Evolutionary conservation across 2,113 vertebrate species (phyloP), one percentile per base, ranked within the genome.

Genomic region (Ammodramus savannarum): DNA sequence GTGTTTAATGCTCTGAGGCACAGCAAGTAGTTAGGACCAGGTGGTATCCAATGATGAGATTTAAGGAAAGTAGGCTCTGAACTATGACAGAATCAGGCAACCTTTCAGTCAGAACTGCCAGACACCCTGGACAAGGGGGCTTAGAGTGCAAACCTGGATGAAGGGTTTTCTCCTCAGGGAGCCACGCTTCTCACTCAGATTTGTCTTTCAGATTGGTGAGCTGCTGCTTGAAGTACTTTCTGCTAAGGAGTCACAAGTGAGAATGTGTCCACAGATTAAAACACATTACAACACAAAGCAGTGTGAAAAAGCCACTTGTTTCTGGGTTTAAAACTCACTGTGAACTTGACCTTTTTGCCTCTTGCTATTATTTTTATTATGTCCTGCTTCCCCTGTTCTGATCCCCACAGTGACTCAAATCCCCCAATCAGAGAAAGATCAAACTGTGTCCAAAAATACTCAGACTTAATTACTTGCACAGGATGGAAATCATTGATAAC

Each of bases 401-500:
- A 96, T 91, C 89, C 57, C 77, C 51, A 63, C 32, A 74, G 61
- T 54, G 79, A 88, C 55, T 96, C 58, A 89, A 89, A 87, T 68
- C 81, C 90, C 54, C 80, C 67, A 82, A 16, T 69, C 51, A 89
- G 12, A 87, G 36, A 67, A 71, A 90, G 72, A 96, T 79, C 36
- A 51, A 97, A 81, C 55, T n/a, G 62, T 83, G 71, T 57, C 77
- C 75, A 93, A 93, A 93, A 87, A 44, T 73, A 90, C 85, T 87
- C 89, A 72, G 87, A 63, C 62, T 85, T 86, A 89, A 86, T 94
- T 91, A 88, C 82, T 75, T 67, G 83, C 58, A 83, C 48, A 79
- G 89, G 46, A 85, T 87, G 8, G 11, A 93, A 95, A 92, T 93
- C 51, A 87, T 62, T 93, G 63, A 84, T 89, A 95, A 96, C 87